A percentile compares a stretch with the other conserved stretches of the same genome.
Evolutionary conservation across 2,888 invertebrate species (phyloP).

Genomic region (Esperia sulphurella): DNA sequence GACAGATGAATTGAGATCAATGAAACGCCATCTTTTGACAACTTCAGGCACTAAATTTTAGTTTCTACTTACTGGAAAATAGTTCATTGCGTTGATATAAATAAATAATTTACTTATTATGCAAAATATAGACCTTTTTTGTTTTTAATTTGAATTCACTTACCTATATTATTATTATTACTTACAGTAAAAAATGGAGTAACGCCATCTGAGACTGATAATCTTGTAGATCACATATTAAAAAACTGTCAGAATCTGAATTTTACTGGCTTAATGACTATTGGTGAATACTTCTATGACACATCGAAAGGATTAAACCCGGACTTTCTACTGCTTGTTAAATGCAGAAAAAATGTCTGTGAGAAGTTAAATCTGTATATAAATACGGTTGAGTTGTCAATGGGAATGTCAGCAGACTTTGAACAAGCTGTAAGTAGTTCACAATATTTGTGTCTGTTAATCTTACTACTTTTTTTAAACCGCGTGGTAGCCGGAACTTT

Average conservation of each 20-base stretch:
- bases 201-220: conserved; percentile 80
- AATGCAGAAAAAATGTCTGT: conserved; percentile 86
- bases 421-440: conserved; percentile 96
- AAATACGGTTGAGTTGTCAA: conserved; percentile 86
- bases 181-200: conserved; percentile 92
- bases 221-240: conserved; percentile 85
- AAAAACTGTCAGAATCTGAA: conserved; percentile 88
- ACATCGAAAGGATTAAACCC: conserved; percentile 88
- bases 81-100: no score
- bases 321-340: conserved; percentile 88
- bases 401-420: conserved; percentile 99
- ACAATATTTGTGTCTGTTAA: no score
- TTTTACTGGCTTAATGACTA: conserved; percentile 97
- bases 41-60: no score
- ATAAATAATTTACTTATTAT: no score
- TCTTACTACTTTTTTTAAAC: no score
- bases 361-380: conserved; percentile 75
- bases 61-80: no score
- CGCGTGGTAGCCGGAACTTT: no score
- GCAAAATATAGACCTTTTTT: no score
- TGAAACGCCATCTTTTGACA: no score
- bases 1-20: no score
- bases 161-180: conserved; percentile 3
- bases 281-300: conserved; percentile 92
- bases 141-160: no score